These are phyloP conservation scores for Hexactinellida sp. DNA, from an alignment of 37 sponge, comb jelly and placozoan species.

Conservation along the genomic window DNA sequence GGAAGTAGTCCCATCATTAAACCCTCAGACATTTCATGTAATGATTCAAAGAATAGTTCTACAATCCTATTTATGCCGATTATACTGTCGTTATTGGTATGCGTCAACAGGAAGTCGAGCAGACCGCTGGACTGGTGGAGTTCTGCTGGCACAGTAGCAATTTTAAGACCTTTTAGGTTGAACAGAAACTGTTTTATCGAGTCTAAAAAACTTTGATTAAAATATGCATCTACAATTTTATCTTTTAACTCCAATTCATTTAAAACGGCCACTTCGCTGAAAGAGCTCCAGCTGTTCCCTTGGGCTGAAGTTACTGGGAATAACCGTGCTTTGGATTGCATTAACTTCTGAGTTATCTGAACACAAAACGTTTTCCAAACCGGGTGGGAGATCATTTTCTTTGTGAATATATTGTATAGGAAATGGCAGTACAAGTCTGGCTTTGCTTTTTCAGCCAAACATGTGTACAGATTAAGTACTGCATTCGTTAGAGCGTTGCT, in stretches of 20 bases:
- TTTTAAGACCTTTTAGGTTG: neutral
- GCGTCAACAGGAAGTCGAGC: neutral
- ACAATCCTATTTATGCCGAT: neutral
- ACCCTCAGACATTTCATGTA: neutral
- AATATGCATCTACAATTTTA: neutral
- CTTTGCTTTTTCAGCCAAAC: neutral
- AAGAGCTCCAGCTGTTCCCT: neutral
- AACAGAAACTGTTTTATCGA: neutral
- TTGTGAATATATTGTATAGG: neutral
- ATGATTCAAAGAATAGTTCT: neutral
- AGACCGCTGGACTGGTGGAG: neutral
- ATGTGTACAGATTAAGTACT: neutral
- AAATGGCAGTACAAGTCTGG: neutral
- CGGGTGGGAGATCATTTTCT: neutral
- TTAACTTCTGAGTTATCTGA: neutral
- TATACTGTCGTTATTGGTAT: neutral
- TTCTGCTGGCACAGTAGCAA: neutral
- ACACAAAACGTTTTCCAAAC: neutral
- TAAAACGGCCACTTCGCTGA: neutral
- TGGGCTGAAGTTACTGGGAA: neutral
- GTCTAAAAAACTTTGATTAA: neutral
- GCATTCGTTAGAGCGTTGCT: neutral
- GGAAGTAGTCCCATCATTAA: neutral
- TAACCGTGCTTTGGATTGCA: neutral
- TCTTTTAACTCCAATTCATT: neutral